These are phyloP conservation scores for Priocnemis perturbator DNA, from an alignment of 2,888 invertebrate genomes.

Conservation along the genomic window DNA sequence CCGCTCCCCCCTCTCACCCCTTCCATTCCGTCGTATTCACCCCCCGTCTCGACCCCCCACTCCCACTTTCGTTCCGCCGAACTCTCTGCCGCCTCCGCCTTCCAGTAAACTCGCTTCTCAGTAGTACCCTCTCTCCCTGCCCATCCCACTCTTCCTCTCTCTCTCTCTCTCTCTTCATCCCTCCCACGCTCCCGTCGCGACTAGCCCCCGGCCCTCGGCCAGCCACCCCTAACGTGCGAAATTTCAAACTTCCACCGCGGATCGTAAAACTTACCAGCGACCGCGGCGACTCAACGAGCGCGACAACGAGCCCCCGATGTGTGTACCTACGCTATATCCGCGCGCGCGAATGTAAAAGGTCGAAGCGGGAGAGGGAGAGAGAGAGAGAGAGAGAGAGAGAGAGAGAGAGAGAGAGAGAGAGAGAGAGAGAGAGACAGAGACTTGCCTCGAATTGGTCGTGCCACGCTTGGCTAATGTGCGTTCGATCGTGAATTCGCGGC, in stretches of 20 bases:
- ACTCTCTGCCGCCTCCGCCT: no score
- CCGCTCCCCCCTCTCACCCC: background rate
- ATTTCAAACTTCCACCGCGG: conserved; percentile 63
- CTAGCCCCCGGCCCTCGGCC: conserved; percentile 45
- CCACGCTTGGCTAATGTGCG: conserved; percentile 46
- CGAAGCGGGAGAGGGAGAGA: conserved; percentile 14
- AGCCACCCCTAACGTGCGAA: conserved; percentile 58
- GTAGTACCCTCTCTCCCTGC: conserved; percentile 27
- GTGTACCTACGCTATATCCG: background rate
- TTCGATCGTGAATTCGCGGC: conserved; percentile 47
- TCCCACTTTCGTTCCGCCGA: conserved; percentile 9
- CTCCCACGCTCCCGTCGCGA: conserved; percentile 24
- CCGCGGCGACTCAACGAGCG: conserved; percentile 49
- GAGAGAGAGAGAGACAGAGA: conserved; percentile 52
- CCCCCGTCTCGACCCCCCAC: conserved; percentile 23
- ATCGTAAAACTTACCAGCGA: conserved; percentile 65
- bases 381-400: background rate
- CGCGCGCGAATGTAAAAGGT: conserved; percentile 22
- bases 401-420: background rate
- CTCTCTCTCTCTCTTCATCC: conserved; percentile 9
- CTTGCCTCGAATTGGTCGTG: conserved; percentile 52
- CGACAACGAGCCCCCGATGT: conserved; percentile 49
- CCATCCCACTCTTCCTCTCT: conserved; percentile 7
- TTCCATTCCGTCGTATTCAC: conserved; percentile 19
- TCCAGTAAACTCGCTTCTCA: conserved; percentile 30